phyloP scores from a whole-genome alignment of 2,888 invertebrate species.

The Arge pagana region DNA sequence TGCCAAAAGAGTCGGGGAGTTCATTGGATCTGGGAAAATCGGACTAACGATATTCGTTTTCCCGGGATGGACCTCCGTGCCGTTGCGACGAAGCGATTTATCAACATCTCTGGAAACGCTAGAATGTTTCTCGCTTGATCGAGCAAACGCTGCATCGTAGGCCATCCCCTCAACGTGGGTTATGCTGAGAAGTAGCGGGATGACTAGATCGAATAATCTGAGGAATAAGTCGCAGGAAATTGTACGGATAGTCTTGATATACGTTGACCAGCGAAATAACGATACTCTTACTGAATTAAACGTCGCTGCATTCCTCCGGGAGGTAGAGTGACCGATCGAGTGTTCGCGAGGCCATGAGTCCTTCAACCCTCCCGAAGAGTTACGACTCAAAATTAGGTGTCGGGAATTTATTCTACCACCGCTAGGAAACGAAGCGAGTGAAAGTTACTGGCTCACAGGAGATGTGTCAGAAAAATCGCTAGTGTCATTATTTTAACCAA shows the following conservation, averaged over 20 bases:
- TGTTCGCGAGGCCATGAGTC: slow-evolving; percentile 38
- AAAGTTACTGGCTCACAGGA: no score
- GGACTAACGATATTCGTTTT: slow-evolving; percentile 28
- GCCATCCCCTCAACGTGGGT: slow-evolving; percentile 29
- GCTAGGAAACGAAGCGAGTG: no score
- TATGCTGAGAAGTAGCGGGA: slow-evolving; percentile 37
- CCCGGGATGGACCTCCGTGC: neutral
- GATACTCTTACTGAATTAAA: slow-evolving; percentile 31
- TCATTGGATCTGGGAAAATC: slow-evolving; percentile 25
- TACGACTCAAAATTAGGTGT: no score
- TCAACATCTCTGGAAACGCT: neutral
- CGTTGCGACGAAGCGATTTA: neutral
- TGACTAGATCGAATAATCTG: slow-evolving; percentile 39
- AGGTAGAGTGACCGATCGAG: slow-evolving; percentile 32
- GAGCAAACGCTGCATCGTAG: neutral
- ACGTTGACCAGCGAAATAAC: neutral
- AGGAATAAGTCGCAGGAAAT: neutral
- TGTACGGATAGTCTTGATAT: neutral
- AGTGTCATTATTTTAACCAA: no score
- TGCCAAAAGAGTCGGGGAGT: slow-evolving; percentile 33
- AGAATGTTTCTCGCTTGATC: neutral
- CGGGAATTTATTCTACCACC: no score
- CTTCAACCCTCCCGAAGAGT: slow-evolving; percentile 6
- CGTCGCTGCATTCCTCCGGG: slow-evolving; percentile 43
- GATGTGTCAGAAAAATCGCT: no score